phyloP scores from a whole-genome alignment of 2,888 invertebrate genomes.

The Ryuthela nishihirai region DNA sequence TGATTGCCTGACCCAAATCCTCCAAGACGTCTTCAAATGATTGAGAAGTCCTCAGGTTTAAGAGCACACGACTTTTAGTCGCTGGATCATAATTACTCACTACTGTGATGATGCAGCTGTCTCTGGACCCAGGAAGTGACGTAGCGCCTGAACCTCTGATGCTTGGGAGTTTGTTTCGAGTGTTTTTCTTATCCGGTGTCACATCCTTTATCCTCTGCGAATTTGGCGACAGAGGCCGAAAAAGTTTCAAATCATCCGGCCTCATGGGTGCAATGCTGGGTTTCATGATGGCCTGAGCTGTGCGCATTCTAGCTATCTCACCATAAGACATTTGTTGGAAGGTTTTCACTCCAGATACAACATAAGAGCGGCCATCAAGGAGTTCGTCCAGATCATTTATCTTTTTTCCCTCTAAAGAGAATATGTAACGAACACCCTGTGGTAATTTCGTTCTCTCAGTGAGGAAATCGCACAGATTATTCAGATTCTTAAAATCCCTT shows the following conservation, averaged over 20 bases:
- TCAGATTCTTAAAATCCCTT: conserved; percentile 78
- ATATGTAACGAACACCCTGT: conserved; percentile 82
- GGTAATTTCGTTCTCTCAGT: conserved; percentile 83
- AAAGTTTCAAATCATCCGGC: conserved; percentile 41
- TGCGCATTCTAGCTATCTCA: conserved; percentile 18
- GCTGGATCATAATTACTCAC: conserved; percentile 91
- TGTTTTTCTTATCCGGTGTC: background rate
- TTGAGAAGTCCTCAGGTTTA: conserved; percentile 87
- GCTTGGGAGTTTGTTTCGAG: background rate
- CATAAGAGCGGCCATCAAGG: conserved; percentile 86
- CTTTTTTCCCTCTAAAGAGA: conserved; percentile 84
- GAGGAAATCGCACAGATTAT: conserved; percentile 77
- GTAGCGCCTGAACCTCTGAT: conserved; percentile 10
- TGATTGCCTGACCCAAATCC: conserved; percentile 87
- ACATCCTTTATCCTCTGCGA: background rate
- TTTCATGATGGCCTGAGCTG: conserved; percentile 11
- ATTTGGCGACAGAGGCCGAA: conserved; percentile 26
- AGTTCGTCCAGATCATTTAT: conserved; percentile 79
- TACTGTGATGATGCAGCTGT: conserved; percentile 80
- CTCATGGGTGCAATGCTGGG: conserved; percentile 27
- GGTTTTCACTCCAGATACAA: conserved; percentile 85
- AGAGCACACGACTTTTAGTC: conserved; percentile 81
- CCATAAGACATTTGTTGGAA: conserved; percentile 59
- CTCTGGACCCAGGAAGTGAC: conserved; percentile 64
- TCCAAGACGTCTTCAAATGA: conserved; percentile 91